Base-by-base conservation (phyloP, 2,888 invertebrate genomes). In the Eristalis intricaria region DNA sequence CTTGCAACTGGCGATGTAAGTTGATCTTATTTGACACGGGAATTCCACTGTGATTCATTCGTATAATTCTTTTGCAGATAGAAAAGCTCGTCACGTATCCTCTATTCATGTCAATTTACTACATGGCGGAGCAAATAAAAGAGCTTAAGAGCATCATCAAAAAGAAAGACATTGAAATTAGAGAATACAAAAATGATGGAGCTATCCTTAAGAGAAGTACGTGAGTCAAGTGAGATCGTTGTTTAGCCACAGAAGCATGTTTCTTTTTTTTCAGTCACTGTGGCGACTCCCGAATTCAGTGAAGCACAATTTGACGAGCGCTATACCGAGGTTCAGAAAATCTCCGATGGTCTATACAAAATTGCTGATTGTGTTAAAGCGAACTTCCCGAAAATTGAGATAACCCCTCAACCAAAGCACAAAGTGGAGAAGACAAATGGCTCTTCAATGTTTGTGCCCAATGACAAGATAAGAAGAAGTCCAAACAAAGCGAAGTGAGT, bases 151-250 rank as follows among this genome's bases (percentile, higher is more conserved):
- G 90, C 0, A 84, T 89, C 7, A 71, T 92, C 10, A 84, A 82
- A 1, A 90, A 91, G 65, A 93, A 93, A 71, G 93, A 93, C 68
- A 61, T 85, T 0, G 93, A 93, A 88, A 89, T 93, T 1, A 86
- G 89, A 2, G 92, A 93, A 69, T 93, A 91, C 70, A 91, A 90
- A 65, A 69, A 60, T 0, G 92, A 93, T 68, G 92, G 92, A 5
- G 90, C 89, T 19, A 68, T 90, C 23, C 77, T 92, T 23, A 89
- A 89, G 38, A 89, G 92, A 89, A 89, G 93, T 92, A 88, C 87
- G 89, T 66, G 32, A 35, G 3, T 26, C 5, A 23, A n/a, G 38
- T 64, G n/a, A 19, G 13, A 11, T 4, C 5, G 19, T 0, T 11
- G 10, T 7, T 19, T 22, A 29, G 15, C 58, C 11, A 23, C 2